Base-by-base conservation (phyloP, 2,888 invertebrate genomes). In the Archips crataeganus region DNA sequence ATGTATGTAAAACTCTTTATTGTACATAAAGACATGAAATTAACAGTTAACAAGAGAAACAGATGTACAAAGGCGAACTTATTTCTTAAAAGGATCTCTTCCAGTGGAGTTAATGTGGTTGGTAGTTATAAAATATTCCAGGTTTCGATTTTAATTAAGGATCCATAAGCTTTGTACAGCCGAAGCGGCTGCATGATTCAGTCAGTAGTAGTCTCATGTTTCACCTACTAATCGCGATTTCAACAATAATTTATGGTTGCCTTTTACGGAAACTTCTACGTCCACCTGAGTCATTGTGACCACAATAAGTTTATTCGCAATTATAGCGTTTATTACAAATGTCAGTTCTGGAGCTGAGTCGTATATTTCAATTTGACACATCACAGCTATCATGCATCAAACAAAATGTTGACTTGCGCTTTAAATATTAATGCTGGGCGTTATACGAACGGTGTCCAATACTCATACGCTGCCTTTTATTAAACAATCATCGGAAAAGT, bases 311-410 rank as follows among this genome's bases (percentile, higher is more conserved):
- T 42, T 64, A 74, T 61, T 65, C 65, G 69, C 74, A 74, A 74
- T 74, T 74, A 74, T 65, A 65, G 69, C 74, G 72, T 77, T 78
- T 79, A 82, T 83, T 87, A 85, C 85, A 84, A 84, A 84, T 84
- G 89, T 90, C 89, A 89, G 77, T 81, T 82, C 79, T 75, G 78
- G 79, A 78, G 78, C 80, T 77, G 76, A 78, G 76, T 79, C 78
- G 77, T 85, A 87, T 89, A 89, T 87, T 89, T 91, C 90, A 91
- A 85, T 89, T 90, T 89, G 89, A 91, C 90, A 90, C 89, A 90
- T 91, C 84, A 79, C 78, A 80, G 81, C 79, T 80, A 81, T 81
- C 79, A 82, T 80, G 82, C 80, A 45, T 10, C 78, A 75, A 76
- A 80, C 71, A 79, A 70, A 78, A 78, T 79, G 80, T 76, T 78